Evolutionary conservation across 1,140 invertebrate species (phyloP), one percentile per base, ranked within the genome.

Genomic region (Leptopilina boulardi): DNA sequence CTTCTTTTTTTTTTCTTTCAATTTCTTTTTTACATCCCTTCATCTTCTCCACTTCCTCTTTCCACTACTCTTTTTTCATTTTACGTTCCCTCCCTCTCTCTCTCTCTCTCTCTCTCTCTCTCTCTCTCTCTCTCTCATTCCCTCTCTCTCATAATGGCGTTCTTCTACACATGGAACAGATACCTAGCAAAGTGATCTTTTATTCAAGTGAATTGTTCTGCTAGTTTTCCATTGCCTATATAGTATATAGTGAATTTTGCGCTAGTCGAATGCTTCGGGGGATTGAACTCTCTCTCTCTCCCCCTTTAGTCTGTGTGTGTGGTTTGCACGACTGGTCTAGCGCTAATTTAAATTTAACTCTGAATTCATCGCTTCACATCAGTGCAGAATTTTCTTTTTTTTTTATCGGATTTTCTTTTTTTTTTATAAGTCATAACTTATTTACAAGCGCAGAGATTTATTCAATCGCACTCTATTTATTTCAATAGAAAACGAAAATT

Each of bases 1-100:
- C 75, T 74, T 77, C 26, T 26, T 23, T 73, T 76, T 76, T 41
- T 19, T 47, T 75, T 75, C 77, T 76, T 71, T 18, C 38, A 13
- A 13, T 71, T 66, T 59, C 54, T 26, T 6, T 75, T 70, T 70
- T n/a, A 9, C 19, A 9, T 21, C 18, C 19, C 18, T 21, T 56
- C 51, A 9, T 21, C 18, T 21, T 21, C 21, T 23, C 11, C 19
- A 21, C 54, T 1, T 11, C 8, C 51, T 56, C 54, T 59, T 23
- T 6, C 54, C 21, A 9, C 15, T 19, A 18, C 51, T 56, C 51
- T 56, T 18, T 56, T 18, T 47, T 47, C 41, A 6, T 44, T 70
- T 26, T 74, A 0, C 30, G 6, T 13, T 51, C 30, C 26, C 47
- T 34, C 26, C 18, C 38, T 30, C 38, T 71, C 23, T 54, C 47